These are phyloP conservation scores for Neocrepidodera transversa DNA, from an alignment of 2,888 invertebrate species.

Conservation along the genomic window DNA sequence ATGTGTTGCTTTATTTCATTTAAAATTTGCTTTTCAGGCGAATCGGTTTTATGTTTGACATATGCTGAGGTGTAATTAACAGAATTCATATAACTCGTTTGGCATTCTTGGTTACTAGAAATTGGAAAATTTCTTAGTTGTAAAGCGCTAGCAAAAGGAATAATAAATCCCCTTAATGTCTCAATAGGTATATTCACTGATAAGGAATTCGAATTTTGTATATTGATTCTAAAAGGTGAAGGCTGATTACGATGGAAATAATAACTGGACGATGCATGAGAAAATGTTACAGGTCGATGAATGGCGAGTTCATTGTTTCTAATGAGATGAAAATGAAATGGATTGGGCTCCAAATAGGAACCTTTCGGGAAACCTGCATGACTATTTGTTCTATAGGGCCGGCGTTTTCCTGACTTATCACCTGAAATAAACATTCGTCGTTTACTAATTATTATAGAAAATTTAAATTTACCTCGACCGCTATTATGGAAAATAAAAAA, in stretches of 20 bases:
- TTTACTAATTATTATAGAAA: background rate
- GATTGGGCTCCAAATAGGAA: slow-evolving; percentile 57
- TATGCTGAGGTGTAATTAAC: slow-evolving; percentile 44
- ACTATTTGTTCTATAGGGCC: slow-evolving; percentile 55
- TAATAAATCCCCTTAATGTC: slow-evolving; percentile 53
- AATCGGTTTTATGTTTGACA: slow-evolving; percentile 30
- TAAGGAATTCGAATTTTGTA: slow-evolving; percentile 49
- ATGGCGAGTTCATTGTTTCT: slow-evolving; percentile 48
- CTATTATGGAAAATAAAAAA: no score
- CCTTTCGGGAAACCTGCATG: slow-evolving; percentile 58
- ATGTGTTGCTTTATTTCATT: slow-evolving; percentile 43
- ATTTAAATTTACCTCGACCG: background rate
- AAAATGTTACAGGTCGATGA: slow-evolving; percentile 44
- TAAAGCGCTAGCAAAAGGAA: slow-evolving; percentile 54
- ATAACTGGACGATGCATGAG: slow-evolving; percentile 27
- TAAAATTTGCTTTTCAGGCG: slow-evolving; percentile 44
- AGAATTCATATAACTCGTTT: slow-evolving; percentile 50
- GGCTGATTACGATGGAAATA: slow-evolving; percentile 36
- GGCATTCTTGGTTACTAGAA: slow-evolving; percentile 45
- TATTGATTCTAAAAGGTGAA: slow-evolving; percentile 50
- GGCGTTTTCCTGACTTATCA: slow-evolving; percentile 32
- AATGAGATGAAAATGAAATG: slow-evolving; percentile 58
- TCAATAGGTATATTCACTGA: slow-evolving; percentile 52
- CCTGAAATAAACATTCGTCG: slow-evolving; percentile 47
- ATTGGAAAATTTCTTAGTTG: slow-evolving; percentile 43